Conservation (phyloP, 2,113 vertebrate species). For the Mionectes macconnelli region DNA sequence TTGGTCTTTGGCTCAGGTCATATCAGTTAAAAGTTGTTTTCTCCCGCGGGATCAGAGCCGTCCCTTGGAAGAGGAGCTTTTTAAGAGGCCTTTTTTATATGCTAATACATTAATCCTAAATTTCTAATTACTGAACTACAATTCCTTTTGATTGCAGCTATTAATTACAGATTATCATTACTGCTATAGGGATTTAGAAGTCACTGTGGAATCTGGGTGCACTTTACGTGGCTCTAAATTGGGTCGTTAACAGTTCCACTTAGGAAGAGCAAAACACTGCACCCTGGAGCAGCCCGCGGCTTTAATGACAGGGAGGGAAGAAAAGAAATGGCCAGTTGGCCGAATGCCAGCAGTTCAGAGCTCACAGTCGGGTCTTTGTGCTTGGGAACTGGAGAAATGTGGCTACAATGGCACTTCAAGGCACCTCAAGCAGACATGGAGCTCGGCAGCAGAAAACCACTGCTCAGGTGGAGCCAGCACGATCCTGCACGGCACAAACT, state of each 20-base stretch:
- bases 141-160: slow-evolving; percentile 35
- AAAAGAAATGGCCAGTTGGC: slow-evolving; percentile 39
- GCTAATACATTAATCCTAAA: slow-evolving; percentile 47
- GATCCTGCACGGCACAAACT: background rate
- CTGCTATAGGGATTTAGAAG: background rate
- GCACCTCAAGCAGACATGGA: background rate
- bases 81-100: background rate
- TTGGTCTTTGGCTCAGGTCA: background rate
- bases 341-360: background rate
- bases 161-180: slow-evolving; percentile 61
- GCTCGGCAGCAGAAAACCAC: background rate
- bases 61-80: background rate
- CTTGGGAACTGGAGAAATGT: background rate
- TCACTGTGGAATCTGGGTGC: slow-evolving; percentile 10
- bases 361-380: slow-evolving; percentile 32
- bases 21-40: slow-evolving; percentile 3
- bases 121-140: slow-evolving; percentile 34
- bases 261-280: slow-evolving; percentile 54
- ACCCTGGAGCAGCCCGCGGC: slow-evolving; percentile 40
- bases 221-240: slow-evolving; percentile 36
- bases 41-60: background rate
- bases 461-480: rapidly evolving
- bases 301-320: slow-evolving; percentile 44
- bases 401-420: background rate
- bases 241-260: slow-evolving; percentile 63